These are phyloP conservation scores for Triplophysa rosa DNA, from an alignment of 2,113 vertebrate species.

Conservation along the genomic window DNA sequence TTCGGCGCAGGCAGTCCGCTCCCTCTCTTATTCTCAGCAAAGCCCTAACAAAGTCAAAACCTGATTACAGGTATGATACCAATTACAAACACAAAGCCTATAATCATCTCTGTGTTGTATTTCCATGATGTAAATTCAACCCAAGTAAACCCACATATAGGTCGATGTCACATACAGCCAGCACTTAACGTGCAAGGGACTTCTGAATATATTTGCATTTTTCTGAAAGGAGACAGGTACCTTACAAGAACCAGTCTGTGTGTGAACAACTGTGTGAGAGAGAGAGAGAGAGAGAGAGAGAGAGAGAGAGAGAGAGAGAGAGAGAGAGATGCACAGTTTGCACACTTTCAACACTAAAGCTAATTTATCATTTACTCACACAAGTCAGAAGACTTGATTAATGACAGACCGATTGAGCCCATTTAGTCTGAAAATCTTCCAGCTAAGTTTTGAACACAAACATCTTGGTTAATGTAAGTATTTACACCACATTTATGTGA, in stretches of 20 bases:
- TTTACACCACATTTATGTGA: no score
- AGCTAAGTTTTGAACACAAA: background rate
- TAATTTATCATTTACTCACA: constrained; percentile 8
- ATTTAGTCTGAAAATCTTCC: background rate
- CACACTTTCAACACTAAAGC: background rate
- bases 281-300: constrained; percentile 2
- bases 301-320: constrained; percentile 4
- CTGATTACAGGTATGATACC: constrained; percentile 80
- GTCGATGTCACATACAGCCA: background rate
- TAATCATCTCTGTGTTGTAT: no score
- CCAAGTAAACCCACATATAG: background rate
- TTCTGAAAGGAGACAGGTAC: constrained; percentile 5
- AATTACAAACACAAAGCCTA: no score
- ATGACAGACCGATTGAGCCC: background rate
- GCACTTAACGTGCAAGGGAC: background rate
- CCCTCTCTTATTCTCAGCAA: constrained; percentile 92
- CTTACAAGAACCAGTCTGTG: background rate
- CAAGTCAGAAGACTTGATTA: constrained; percentile 7
- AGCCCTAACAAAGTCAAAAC: constrained; percentile 86
- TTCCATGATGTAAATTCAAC: background rate
- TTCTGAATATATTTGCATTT: constrained; percentile 24
- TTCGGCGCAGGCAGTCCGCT: constrained; percentile 89
- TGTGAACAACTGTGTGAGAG: background rate
- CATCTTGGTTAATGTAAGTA: background rate
- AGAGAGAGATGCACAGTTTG: background rate